These are phyloP conservation scores for Cygnus atratus DNA, from an alignment of 2,113 vertebrate genomes.

Conservation along the genomic window DNA sequence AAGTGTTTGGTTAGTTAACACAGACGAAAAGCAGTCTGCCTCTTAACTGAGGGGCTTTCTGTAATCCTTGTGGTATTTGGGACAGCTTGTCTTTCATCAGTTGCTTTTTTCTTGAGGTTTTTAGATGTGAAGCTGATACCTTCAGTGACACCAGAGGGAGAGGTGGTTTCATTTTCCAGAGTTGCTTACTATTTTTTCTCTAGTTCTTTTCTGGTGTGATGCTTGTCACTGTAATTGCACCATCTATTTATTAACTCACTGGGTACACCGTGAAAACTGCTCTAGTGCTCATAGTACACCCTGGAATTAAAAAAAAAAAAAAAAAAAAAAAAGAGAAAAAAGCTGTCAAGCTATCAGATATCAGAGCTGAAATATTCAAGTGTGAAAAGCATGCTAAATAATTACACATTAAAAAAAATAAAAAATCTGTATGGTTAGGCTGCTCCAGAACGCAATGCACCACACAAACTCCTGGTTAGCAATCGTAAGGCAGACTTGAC, in stretches of 20 bases:
- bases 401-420: not conserved
- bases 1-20: not conserved
- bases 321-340: not conserved
- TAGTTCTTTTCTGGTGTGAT: not conserved
- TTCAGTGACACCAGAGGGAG: not conserved
- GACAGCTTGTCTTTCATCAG: not conserved
- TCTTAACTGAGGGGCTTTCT: not conserved
- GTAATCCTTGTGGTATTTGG: not conserved
- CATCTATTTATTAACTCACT: not conserved
- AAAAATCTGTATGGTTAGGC: not conserved
- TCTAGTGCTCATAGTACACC: not conserved
- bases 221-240: not conserved
- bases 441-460: not conserved
- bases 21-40: not conserved
- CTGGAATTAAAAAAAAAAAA: not conserved
- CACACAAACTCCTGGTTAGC: not conserved
- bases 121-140: not conserved
- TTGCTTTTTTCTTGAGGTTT: not conserved
- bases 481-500: not conserved
- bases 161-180: not conserved
- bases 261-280: not conserved
- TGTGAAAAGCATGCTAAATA: not conserved
- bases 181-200: not conserved
- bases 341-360: not conserved
- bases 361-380: not conserved